A percentile compares a stretch with the other conserved stretches of the same genome.
Evolutionary conservation across 2,888 invertebrate genomes (phyloP).

Genomic region (Altica lythri): DNA sequence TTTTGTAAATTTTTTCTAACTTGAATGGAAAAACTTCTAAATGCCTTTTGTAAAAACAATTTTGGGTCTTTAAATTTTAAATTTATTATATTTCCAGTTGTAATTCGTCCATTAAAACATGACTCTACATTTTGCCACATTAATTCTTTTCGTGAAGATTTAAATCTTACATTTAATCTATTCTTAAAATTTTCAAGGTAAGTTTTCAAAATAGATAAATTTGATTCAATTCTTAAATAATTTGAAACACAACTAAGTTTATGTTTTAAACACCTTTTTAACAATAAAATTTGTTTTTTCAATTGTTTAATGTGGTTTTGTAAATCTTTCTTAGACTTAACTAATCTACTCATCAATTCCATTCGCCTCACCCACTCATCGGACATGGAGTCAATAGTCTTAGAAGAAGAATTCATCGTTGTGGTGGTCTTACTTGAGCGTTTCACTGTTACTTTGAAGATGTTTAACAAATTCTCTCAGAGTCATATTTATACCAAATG

Average conservation of each 20-base stretch:
- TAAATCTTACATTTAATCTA: not conserved
- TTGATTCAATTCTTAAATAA: not conserved
- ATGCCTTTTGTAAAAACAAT: no score
- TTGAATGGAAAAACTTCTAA: no score
- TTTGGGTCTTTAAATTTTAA: no score
- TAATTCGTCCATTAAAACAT: constrained; percentile 2
- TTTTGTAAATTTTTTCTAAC: not conserved
- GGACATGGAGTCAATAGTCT: not conserved
- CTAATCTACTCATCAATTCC: not conserved
- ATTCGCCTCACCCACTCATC: not conserved
- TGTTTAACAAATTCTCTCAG: no score
- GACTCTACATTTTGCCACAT: constrained; percentile 3
- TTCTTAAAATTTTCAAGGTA: constrained; percentile 2
- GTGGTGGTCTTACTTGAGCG: no score
- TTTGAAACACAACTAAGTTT: constrained; percentile 3
- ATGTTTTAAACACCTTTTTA: constrained; percentile 3
- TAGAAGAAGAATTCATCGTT: no score
- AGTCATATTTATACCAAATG: no score
- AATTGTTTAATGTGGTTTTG: not conserved
- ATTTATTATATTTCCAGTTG: no score
- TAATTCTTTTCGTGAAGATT: not conserved
- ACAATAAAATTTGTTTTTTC: no score
- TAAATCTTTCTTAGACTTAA: constrained; percentile 1
- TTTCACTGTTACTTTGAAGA: no score
- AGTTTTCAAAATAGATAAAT: not conserved